Base-by-base conservation (phyloP, 2,797 vertebrate species). In the Rhynchotus rufescens region DNA sequence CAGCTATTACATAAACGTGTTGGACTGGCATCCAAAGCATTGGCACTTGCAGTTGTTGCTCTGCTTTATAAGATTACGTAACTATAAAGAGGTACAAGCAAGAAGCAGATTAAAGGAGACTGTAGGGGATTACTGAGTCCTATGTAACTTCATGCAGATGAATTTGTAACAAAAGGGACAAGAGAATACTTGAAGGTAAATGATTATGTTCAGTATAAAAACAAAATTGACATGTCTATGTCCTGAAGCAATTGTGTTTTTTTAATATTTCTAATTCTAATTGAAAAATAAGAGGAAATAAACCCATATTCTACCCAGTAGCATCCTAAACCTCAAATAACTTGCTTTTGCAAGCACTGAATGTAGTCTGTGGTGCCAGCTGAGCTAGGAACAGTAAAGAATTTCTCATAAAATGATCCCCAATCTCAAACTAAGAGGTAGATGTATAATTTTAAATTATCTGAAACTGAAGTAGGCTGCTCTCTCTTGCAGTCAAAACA, bases 401-500 rank as follows among this genome's bases (percentile, higher is more conserved):
- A 4, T 21, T 87, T 71, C 40, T 64, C 26, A 1, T 22, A 21
- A 23, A 65, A 64, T 3, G 7, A 60, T 73, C 62, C 49, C 60
- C 45, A 68, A 28, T 68, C 69, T 67, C n/a, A n/a, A n/a, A n/a
- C n/a, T n/a, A n/a, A n/a, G n/a, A n/a, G n/a, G n/a, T n/a, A n/a
- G n/a, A n/a, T n/a, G n/a, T n/a, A n/a, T n/a, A n/a, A n/a, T n/a
- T n/a, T n/a, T n/a, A n/a, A n/a, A n/a, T n/a, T n/a, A n/a, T 90
- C 86, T 59, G 83, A 84, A 67, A 65, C 54, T 4, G 94, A 84
- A 83, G 93, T 57, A 90, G 93, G 94, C 88, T 89, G 74, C 68
- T 75, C 84, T 40, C 3, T 74, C 80, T 73, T 83, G 76, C 86
- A 95, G 95, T 86, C 97, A 92, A 95, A 94, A 88, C 94, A 32